A percentile compares a stretch with the other conserved stretches of the same genome.
Conservation (phyloP, 1,140 invertebrate genomes). For the Penaeus chinensis region DNA sequence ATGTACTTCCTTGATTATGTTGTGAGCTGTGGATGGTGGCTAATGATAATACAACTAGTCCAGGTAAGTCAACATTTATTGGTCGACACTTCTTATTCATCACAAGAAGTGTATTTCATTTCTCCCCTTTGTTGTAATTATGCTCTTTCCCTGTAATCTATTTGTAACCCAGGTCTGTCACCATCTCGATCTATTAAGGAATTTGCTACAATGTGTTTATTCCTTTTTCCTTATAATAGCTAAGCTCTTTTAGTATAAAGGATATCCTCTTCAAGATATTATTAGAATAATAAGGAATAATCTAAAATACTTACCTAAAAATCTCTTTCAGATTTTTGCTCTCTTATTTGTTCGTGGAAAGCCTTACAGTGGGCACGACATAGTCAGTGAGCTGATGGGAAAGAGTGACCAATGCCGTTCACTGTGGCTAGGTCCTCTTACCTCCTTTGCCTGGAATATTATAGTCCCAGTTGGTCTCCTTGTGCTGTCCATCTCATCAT, state of each 20-base stretch:
- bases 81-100: conserved; percentile 12
- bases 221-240: too few species aligned
- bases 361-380: conserved; percentile 84
- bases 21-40: conserved; percentile 86
- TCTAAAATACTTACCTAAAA: not conserved
- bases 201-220: too few species aligned
- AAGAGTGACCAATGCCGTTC: conserved; percentile 40
- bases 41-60: conserved; percentile 81
- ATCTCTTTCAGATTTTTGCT: conserved; percentile 56
- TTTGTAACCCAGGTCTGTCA: too few species aligned
- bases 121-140: not conserved
- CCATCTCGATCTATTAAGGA: too few species aligned
- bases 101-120: not conserved
- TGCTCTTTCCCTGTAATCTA: too few species aligned
- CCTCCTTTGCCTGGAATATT: conserved; percentile 91
- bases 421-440: conserved; percentile 72
- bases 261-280: too few species aligned
- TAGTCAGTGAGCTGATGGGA: conserved; percentile 73
- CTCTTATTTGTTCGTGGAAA: conserved; percentile 70
- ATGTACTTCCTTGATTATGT: conserved; percentile 87
- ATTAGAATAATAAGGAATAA: too few species aligned
- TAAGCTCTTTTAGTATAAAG: too few species aligned
- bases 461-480: conserved; percentile 67
- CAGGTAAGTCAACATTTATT: conserved; percentile 72
- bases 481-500: conserved; percentile 81